Evolutionary conservation across 2,113 vertebrate genomes (phyloP).

Genomic region (Actinemys pallida): DNA sequence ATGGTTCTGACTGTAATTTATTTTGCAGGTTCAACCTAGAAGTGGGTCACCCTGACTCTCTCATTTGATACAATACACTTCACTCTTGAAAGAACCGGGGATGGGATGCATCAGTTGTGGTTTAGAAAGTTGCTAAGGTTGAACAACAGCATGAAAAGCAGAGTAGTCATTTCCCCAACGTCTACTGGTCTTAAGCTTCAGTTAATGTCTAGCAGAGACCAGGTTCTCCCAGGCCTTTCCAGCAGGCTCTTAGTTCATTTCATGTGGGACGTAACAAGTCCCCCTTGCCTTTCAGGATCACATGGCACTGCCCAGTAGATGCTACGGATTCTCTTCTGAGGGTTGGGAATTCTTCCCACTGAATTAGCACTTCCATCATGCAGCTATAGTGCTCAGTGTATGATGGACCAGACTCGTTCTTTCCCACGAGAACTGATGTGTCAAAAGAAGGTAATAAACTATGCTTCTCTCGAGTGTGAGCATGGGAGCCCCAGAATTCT

Average conservation of each 20-base stretch:
- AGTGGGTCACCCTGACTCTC: not conserved
- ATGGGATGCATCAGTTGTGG: not conserved
- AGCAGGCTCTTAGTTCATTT: not conserved
- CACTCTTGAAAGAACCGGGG: not conserved
- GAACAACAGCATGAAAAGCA: not conserved
- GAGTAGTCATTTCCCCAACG: not conserved
- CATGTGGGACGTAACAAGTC: not conserved
- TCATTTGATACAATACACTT: not conserved
- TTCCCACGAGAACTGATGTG: not conserved
- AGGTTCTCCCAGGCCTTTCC: not conserved
- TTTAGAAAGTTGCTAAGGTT: not conserved
- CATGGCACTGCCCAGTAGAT: fast-evolving
- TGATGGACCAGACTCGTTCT: not conserved
- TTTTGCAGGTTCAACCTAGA: slow-evolving; percentile 13
- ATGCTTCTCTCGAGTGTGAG: not conserved
- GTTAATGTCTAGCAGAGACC: not conserved
- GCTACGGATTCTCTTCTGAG: not conserved
- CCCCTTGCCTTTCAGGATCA: not conserved
- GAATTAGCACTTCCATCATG: not conserved
- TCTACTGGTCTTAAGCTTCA: not conserved
- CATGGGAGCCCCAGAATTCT: not conserved
- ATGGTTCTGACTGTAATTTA: slow-evolving; percentile 28
- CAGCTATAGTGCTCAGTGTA: not conserved
- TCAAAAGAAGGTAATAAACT: not conserved
- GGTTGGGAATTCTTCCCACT: not conserved